Conservation (phyloP, 2,113 vertebrate species). For the Gopherus flavomarginatus region DNA sequence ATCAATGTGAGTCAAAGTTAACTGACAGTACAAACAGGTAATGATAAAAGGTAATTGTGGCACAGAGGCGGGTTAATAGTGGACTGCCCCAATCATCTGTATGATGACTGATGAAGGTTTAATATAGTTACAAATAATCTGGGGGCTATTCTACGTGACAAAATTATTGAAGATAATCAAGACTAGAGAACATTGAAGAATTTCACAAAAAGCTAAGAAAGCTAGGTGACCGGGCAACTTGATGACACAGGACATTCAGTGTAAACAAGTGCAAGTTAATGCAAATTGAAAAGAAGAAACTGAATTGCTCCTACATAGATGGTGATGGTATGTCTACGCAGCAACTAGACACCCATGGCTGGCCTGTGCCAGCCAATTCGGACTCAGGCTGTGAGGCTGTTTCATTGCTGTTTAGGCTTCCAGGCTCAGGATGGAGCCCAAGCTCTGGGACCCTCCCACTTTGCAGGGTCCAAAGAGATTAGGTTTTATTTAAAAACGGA, state of each 20-base stretch:
- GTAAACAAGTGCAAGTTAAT: neutral
- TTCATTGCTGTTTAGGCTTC: no score
- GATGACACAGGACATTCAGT: neutral
- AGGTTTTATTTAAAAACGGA: neutral
- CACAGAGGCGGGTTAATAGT: neutral
- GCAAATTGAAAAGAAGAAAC: neutral
- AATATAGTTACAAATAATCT: neutral
- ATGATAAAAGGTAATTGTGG: neutral
- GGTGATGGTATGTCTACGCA: neutral
- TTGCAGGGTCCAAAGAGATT: no score
- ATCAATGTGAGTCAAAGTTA: neutral
- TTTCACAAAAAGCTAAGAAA: neutral
- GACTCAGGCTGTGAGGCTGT: no score
- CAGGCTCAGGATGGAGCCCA: no score
- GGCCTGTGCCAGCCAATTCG: no score
- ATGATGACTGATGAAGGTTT: neutral
- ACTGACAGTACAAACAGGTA: neutral
- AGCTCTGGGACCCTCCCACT: no score
- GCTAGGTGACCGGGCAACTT: neutral
- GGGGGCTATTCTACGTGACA: neutral
- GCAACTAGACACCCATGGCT: no score
- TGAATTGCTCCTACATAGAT: neutral
- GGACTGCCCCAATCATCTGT: neutral
- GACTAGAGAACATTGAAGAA: neutral
- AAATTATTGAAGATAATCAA: neutral